Evolutionary conservation across 1,140 invertebrate genomes (phyloP).

Genomic region (Paracyclopina nana): DNA sequence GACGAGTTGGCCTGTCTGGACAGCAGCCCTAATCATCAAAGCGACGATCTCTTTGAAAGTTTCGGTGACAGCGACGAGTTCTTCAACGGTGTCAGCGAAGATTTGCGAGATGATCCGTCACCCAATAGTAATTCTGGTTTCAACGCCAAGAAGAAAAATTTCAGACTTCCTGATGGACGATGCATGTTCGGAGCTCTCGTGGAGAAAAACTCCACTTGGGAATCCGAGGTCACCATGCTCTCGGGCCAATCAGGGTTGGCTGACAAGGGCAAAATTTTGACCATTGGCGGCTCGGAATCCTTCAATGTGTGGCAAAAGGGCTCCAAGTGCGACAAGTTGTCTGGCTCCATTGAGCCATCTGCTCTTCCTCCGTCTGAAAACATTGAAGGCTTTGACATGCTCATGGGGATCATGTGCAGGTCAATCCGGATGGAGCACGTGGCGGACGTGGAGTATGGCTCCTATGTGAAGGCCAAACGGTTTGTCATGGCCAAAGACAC

Average conservation of each 20-base stretch:
- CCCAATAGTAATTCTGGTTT: too few species aligned
- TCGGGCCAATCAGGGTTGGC: not conserved
- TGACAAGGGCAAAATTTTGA: not conserved
- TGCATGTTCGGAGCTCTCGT: not conserved
- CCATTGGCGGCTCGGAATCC: not conserved
- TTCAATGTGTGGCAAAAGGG: not conserved
- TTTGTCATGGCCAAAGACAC: not conserved
- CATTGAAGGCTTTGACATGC: not conserved
- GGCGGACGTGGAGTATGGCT: not conserved
- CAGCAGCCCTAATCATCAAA: not conserved
- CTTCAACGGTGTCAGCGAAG: not conserved
- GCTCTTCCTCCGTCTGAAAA: not conserved
- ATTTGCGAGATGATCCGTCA: not conserved
- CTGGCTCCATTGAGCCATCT: not conserved
- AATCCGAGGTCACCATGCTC: not conserved
- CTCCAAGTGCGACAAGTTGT: not conserved
- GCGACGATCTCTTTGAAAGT: not conserved
- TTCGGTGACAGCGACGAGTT: not conserved
- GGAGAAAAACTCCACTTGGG: not conserved
- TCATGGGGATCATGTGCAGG: constrained; percentile 1
- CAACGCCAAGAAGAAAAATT: not conserved
- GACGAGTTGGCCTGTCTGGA: not conserved
- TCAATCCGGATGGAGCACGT: not conserved
- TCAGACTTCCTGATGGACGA: not conserved
- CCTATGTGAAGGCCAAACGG: not conserved